Conservation (phyloP, 2,797 vertebrate genomes). For the Gorsachius magnificus region DNA sequence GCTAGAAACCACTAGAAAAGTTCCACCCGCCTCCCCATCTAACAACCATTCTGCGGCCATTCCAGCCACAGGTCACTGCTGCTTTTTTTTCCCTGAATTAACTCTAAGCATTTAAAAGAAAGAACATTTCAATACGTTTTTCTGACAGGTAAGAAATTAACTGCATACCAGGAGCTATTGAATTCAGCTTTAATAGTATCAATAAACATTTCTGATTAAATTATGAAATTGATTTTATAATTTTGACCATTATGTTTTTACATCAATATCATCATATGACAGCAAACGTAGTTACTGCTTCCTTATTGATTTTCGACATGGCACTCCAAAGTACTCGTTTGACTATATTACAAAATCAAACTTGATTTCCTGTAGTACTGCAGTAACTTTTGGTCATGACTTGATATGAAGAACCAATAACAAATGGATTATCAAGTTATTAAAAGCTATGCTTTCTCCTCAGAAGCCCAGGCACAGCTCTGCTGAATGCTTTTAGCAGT, state of each 20-base stretch:
- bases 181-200: conserved; percentile 84
- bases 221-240: conserved; percentile 86
- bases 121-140: conserved; percentile 77
- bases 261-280: conserved; percentile 84
- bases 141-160: conserved; percentile 83
- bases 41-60: neutral
- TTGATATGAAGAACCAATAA: conserved; percentile 66
- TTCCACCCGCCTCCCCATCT: neutral
- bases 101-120: conserved; percentile 72
- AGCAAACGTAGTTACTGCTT: conserved; percentile 86
- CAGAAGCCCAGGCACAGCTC: conserved; percentile 38
- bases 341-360: conserved; percentile 98
- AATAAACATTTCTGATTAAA: conserved; percentile 88
- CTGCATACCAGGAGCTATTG: conserved; percentile 79
- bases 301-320: conserved; percentile 92
- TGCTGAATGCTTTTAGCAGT: conserved; percentile 4
- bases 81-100: conserved; percentile 61
- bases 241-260: conserved; percentile 83
- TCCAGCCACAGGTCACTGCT: conserved; percentile 36
- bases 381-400: conserved; percentile 76
- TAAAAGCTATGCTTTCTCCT: conserved; percentile 61
- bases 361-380: conserved; percentile 87
- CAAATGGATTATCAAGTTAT: conserved; percentile 72
- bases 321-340: conserved; percentile 84
- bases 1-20: neutral